Percentiles rank a stretch among this genome's conserved stretches.
These are phyloP conservation scores for Leucophenga maculata DNA, from an alignment of 2,888 invertebrate species.

Conservation along the genomic window DNA sequence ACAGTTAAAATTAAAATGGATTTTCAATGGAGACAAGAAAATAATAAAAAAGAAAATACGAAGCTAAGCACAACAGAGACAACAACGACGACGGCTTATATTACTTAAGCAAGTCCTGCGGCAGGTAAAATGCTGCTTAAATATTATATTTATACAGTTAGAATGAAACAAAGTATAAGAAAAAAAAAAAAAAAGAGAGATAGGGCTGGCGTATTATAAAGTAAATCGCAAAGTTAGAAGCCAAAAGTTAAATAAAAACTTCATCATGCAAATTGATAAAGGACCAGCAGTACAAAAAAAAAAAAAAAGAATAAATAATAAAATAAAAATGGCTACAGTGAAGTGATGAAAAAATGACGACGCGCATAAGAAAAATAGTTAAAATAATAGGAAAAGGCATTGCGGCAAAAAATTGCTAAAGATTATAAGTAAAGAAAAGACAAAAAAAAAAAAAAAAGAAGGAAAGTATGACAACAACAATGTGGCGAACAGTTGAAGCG, in stretches of 20 bases:
- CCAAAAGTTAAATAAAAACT: constrained; percentile 67
- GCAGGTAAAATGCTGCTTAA: constrained; percentile 34
- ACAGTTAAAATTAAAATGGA: constrained; percentile 66
- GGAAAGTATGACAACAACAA: constrained; percentile 11
- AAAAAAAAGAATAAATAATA: background rate
- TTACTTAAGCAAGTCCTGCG: background rate
- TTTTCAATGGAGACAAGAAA: constrained; percentile 27
- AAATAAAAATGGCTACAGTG: background rate
- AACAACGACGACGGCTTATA: background rate
- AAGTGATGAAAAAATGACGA: constrained; percentile 5
- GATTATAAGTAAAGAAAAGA: constrained; percentile 59
- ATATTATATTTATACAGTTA: background rate
- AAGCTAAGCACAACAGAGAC: background rate
- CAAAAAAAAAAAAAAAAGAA: constrained; percentile 38
- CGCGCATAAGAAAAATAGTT: constrained; percentile 35
- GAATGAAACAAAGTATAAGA: background rate
- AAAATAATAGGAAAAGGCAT: constrained; percentile 57
- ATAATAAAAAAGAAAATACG: background rate
- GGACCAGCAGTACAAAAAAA: constrained; percentile 13
- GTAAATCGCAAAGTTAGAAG: constrained; percentile 46
- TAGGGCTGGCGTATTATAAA: background rate
- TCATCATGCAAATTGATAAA: constrained; percentile 64
- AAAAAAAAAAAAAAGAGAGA: constrained; percentile 28
- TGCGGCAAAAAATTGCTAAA: constrained; percentile 32
- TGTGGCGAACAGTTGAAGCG: constrained; percentile 45